Evolutionary conservation across 2,888 invertebrate species (phyloP), one percentile per base, ranked within the genome.

Genomic region (Kryphioiulus occultus): DNA sequence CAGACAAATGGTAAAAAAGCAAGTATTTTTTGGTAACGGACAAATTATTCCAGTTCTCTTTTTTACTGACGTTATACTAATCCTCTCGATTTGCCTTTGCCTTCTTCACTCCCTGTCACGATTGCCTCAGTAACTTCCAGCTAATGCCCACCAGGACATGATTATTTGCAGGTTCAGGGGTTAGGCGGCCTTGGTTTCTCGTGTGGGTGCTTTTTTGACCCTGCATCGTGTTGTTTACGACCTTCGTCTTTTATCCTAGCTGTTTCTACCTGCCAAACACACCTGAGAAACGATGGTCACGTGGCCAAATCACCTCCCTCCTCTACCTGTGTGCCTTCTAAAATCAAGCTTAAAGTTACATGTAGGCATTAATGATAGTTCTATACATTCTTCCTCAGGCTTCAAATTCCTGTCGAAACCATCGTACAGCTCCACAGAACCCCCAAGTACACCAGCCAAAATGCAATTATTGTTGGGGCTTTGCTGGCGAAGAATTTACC

Each of bases 111-210:
- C 19, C 47, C 22, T 22, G 22, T 22, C 22, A 7, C 19, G 59
- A 7, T n/a, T 59, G 59, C 59, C 22, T 59, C 10, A n/a, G 59
- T 22, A 59, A 59, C 0, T 59, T 59, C 22, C 19, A 17, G 22
- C 22, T 59, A n/a, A n/a, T 59, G 59, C 59, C 10, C 15, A 59
- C n/a, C 59, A 59, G 59, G 59, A 59, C 59, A 59, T 59, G 59
- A 59, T 59, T 59, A n/a, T 59, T 59, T 59, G 59, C 22, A 59
- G 59, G 59, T 59, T 59, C 59, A 59, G 22, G 59, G 59, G 59
- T 59, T 59, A 59, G 59, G 59, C 59, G 59, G 59, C 59, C 59
- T 59, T 59, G 59, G 59, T 59, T 59, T 59, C 22, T 59, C 59
- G 22, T 59, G 59, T 59, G 59, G 59, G 59, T 59, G 59, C 59